Conservation (phyloP, 2,797 vertebrate genomes). For the Pyrocephalus nanus region DNA sequence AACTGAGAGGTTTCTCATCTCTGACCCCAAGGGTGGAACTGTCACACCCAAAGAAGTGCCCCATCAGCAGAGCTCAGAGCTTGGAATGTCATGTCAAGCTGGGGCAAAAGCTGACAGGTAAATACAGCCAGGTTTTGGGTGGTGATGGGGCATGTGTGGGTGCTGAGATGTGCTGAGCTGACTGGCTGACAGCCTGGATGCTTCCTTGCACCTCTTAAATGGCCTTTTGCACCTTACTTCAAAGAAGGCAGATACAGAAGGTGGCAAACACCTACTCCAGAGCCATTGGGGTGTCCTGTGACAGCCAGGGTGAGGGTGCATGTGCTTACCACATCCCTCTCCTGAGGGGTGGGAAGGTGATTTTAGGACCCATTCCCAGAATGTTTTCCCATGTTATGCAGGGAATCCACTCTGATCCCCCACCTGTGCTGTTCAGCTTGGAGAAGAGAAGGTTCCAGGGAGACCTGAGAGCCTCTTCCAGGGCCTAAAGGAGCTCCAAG, state of each 20-base stretch:
- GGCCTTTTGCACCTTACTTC: neutral
- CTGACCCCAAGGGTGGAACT: neutral
- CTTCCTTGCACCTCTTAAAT: neutral
- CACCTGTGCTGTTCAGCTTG: neutral
- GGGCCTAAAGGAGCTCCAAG: neutral
- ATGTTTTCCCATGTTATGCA: fast-evolving
- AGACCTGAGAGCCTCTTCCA: neutral
- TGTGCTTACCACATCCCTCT: neutral
- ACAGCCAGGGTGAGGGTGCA: neutral
- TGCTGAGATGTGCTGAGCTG: neutral
- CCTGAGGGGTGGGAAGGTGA: neutral
- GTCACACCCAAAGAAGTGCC: neutral
- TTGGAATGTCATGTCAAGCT: neutral
- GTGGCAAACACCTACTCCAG: neutral
- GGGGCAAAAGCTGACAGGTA: neutral
- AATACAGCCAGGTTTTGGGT: neutral
- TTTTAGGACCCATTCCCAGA: neutral
- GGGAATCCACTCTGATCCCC: neutral
- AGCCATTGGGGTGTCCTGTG: neutral
- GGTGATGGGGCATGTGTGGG: fast-evolving
- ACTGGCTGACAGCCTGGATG: neutral
- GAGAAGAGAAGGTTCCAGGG: neutral
- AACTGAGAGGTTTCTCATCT: neutral
- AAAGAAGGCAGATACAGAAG: neutral
- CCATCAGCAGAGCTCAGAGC: neutral